Evolutionary conservation across 2,113 vertebrate genomes (phyloP).

Genomic region (Bufo gargarizans): DNA sequence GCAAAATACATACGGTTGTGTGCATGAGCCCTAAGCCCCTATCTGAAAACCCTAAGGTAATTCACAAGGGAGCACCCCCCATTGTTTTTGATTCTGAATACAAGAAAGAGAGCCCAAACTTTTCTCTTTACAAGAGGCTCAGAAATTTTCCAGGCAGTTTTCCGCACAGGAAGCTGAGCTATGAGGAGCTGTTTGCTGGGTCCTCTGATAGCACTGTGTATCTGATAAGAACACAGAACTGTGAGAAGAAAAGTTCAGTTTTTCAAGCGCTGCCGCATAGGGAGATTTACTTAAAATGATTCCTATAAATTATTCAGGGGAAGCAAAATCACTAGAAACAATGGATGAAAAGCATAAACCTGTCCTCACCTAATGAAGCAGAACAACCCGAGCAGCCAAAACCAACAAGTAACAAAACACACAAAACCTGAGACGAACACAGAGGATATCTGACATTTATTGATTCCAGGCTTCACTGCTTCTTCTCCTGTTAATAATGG

Average conservation of each 20-base stretch:
- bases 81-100: too few relatives aligned
- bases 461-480: neutral
- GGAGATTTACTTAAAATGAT: neutral
- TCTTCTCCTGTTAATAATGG: neutral
- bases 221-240: neutral
- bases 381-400: neutral
- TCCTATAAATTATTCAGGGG: constrained; percentile 34
- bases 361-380: constrained; percentile 17
- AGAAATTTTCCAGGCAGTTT: too few relatives aligned
- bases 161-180: too few relatives aligned
- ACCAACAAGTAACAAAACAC: neutral
- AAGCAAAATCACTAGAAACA: constrained; percentile 1
- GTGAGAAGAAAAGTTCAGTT: neutral
- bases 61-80: too few relatives aligned
- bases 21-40: too few relatives aligned
- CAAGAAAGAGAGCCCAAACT: too few relatives aligned
- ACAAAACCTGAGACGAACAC: neutral
- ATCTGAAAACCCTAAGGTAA: too few relatives aligned
- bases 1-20: too few relatives aligned
- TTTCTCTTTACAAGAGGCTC: too few relatives aligned
- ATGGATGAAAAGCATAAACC: constrained; percentile 20
- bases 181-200: too few relatives aligned
- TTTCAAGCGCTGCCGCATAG: neutral
- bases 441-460: neutral
- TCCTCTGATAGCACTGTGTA: neutral